Base-by-base conservation (phyloP, 2,888 invertebrate genomes). In the Ligdia adustata region DNA sequence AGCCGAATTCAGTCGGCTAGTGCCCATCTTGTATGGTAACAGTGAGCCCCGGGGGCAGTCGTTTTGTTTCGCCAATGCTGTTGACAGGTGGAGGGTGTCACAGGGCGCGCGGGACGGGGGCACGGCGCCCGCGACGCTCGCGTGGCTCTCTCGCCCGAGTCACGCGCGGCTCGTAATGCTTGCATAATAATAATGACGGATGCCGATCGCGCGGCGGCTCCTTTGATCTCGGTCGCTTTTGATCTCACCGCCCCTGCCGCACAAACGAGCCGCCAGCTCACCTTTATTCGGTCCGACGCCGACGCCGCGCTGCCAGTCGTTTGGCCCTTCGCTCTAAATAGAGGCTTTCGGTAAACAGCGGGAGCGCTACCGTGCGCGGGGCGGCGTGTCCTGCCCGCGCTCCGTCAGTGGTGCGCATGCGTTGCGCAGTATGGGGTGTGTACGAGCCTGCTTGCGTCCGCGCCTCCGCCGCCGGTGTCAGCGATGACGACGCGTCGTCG, bases 161-260 rank as follows among this genome's bases (percentile, higher is more conserved):
- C 89, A 90, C 89, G 89, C 87, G 87, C 89, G 86, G 83, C 85
- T 83, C 81, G 88, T 90, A 90, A 89, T 90, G 89, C 89, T 90
- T 90, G 89, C 89, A 90, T 90, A 90, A 89, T 90, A 90, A 90
- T 90, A 90, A 90, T 90, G 89, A 90, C 89, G 89, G 89, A 89
- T 89, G 89, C 89, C 89, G 89, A 90, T 90, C 89, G 89, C 89
- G 88, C 85, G 82, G 88, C 89, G 89, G 89, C 82, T 65, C 82
- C 87, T 89, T 90, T 90, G 89, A 90, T 90, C 89, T 81, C 82
- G 76, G 78, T 75, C 73, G 77, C 86, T 71, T 89, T 90, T 89
- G 89, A 90, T 90, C 84, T 89, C 74, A 79, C 89, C 79, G 85
- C 85, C 83, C 83, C 85, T 80, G 79, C 81, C 79, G 73, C 83